Conservation (phyloP, 2,797 vertebrate genomes). For the Astyanax mexicanus region DNA sequence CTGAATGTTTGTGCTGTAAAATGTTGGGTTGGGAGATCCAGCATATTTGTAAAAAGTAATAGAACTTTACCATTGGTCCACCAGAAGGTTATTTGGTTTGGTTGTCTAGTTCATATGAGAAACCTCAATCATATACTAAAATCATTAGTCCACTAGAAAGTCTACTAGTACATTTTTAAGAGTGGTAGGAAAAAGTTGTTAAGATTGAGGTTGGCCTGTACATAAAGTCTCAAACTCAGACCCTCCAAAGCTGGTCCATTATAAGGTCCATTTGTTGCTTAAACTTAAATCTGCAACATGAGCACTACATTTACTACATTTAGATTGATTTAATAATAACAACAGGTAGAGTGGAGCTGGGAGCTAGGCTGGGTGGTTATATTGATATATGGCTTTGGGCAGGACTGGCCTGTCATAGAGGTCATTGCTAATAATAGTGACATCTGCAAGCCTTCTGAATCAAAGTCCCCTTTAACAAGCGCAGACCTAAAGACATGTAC, state of each 20-base stretch:
- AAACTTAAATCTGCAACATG: background rate
- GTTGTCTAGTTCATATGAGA: background rate
- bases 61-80: too few species aligned
- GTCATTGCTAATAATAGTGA: constrained; percentile 67
- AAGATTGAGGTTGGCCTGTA: background rate
- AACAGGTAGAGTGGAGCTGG: constrained; percentile 21
- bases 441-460: constrained; percentile 61
- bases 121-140: background rate
- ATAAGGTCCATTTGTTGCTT: background rate
- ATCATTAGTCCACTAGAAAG: background rate
- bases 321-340: constrained; percentile 9
- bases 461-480: constrained; percentile 53
- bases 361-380: constrained; percentile 15
- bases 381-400: constrained; percentile 57
- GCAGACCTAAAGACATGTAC: constrained; percentile 41
- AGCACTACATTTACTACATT: background rate
- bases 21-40: too few species aligned
- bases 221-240: background rate
- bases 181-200: background rate
- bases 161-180: background rate
- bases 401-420: constrained; percentile 61
- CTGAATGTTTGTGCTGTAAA: too few species aligned
- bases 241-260: background rate
- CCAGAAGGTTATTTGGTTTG: background rate
- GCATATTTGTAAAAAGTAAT: too few species aligned